Evolutionary conservation across 1,140 invertebrate species (phyloP), one percentile per base, ranked within the genome.

Genomic region (Eubasilissa regina): DNA sequence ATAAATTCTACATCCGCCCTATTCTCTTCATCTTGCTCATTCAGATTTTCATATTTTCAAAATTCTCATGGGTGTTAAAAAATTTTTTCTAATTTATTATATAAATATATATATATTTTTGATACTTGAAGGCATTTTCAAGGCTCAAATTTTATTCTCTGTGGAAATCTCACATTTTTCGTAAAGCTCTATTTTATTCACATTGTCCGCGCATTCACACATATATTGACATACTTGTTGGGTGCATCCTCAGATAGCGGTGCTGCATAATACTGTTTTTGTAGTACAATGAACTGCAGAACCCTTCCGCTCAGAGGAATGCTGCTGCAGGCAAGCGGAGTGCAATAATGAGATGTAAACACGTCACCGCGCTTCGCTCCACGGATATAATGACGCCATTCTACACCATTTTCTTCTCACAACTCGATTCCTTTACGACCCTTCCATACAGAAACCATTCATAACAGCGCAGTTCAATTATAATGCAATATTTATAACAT

Each of bases 291-390:
- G 13, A 47, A 68, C 12, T n/a, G 44, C 44, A 21, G 44, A 44
- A 10, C 17, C 64, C 21, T 68, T 68, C 45, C 17, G 64, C 19
- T 51, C 21, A 25, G n/a, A 76, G 55, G 44, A 64, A 62, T 76
- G 60, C n/a, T n/a, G n/a, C n/a, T n/a, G n/a, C n/a, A n/a, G n/a
- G n/a, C 75, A 76, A 13, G 45, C 48, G 43, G 25, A 43, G 64
- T 68, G 60, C 47, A 45, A 78, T 78, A 78, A 78, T 78, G 76
- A 78, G 64, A 78, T 78, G 76, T 78, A 78, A 78, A 78, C 64
- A 78, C 48, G 76, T 70, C 64, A 75, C 76, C 62, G 17, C 35
- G 62, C 56, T 62, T 48, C 56, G 60, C 51, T 76, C 55, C 48
- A n/a, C 3, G 47, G 15, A 19, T 53, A 70, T 70, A 78, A 78